Base-by-base conservation (phyloP, 2,797 vertebrate genomes). In the Octomys mimax region DNA sequence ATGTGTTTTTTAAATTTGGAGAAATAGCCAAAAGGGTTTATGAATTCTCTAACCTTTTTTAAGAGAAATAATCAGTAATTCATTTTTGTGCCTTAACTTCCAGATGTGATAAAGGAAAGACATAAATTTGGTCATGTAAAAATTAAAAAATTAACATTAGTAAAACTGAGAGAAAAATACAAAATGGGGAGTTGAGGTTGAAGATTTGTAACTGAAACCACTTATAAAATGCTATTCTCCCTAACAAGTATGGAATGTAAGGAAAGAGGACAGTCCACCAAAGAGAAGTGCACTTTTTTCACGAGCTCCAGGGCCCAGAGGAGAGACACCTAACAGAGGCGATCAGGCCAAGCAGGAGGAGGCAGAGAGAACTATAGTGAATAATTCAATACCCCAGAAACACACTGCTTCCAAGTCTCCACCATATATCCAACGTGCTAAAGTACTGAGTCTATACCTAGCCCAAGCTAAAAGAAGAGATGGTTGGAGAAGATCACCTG, bases 1-100 rank as follows among this genome's bases (percentile, higher is more conserved):
- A 54, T 93, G 64, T 89, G 49, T 78, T 95, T 78, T 96, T 95
- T 73, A 77, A 84, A 87, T 54, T 24, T 81, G 88, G 54, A 92
- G 61, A 97, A 77, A 52, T 42, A 88, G 31, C 28, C 26, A 46
- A 52, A 89, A 42, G 78, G n/a, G 92, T 49, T 70, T 73, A 83
- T n/a, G n/a, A 90, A 57, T 66, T 57, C 62, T 59, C 86, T 22
- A 13, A 79, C 16, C 89, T 61, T 62, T 89, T 49, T 57, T 82
- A 93, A 42, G 19, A 85, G 36, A 73, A 93, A 46, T 36, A 18
- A 75, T n/a, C 28, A 64, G 22, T 70, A 26, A 83, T 81, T 92
- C 28, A 87, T 88, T 83, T 39, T 73, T 33, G 77, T 85, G 9
- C 78, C 61, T 82, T 94, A 86, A 91, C 93, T 86, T 86, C 24